Base-by-base conservation (phyloP, 2,113 vertebrate genomes). In the Erythrocebus patas region DNA sequence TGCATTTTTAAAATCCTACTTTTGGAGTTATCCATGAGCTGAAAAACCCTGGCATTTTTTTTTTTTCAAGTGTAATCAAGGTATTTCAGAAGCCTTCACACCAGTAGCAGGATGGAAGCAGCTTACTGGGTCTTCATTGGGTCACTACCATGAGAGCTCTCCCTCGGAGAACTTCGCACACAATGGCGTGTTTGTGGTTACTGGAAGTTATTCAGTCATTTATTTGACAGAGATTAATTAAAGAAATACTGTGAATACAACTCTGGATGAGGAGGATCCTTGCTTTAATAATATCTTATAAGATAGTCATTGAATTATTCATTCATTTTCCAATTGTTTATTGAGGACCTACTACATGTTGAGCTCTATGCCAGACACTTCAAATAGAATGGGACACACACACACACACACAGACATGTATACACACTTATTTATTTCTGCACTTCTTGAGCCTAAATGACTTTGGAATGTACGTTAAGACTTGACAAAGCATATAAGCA, bases 1-100 rank as follows among this genome's bases (percentile, higher is more conserved):
- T 82, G 96, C 97, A 96, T 95, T 95, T 96, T 96, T 73, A 57
- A 98, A 97, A 95, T 96, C 50, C 75, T 89, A 43, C 80, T 97
- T 98, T 81, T 90, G 6, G 40, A 93, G 94, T 96, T 96, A 91
- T 94, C 70, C 91, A 89, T 52, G 45, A 32, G 72, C 75, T 86
- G 11, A 82, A 91, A 93, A 43, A n/a, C 20, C 9, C 10, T 6
- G 52, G 35, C 17, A 8, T 59, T 80, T 40, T 40, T 97, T 40
- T 97, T 66, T 94, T 91, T 91, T 66, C 50, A 79, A 70, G 66
- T 38, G 45, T 38, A 92, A 97, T 80, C 76, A 79, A 92, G 76
- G 80, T 94, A 10, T 75, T 96, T 61, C 23, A 78, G 78, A 90
- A 89, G 68, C 9, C 22, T 91, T 59, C 59, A 70, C 8, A 14